A percentile compares a stretch with the other conserved stretches of the same genome.
phyloP scores from a whole-genome alignment of 2,888 invertebrate genomes.

The Acrobasis repandana region DNA sequence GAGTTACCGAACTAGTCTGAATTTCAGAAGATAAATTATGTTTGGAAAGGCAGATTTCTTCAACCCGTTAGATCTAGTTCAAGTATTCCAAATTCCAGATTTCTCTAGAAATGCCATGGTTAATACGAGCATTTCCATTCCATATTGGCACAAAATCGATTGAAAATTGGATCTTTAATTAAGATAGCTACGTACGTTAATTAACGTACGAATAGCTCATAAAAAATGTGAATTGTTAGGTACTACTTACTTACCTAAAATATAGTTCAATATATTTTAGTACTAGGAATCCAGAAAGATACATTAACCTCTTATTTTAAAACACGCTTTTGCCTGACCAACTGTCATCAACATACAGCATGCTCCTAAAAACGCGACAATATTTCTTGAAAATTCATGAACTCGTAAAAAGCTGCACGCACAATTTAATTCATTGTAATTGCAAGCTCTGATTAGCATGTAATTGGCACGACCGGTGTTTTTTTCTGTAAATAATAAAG shows the following conservation, averaged over 20 bases:
- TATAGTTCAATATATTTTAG: no score
- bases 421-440: conserved; percentile 56
- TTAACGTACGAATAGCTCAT: no score
- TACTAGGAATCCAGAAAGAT: no score
- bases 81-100: not conserved
- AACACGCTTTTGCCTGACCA: not conserved
- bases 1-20: not conserved
- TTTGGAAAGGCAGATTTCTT: not conserved
- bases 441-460: conserved; percentile 67
- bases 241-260: no score
- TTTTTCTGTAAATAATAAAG: conserved; percentile 52
- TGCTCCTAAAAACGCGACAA: conserved; percentile 4
- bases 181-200: no score
- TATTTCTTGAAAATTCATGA: conserved; percentile 37
- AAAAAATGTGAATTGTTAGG: no score
- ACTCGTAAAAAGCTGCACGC: conserved; percentile 39
- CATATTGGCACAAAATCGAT: no score
- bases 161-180: no score
- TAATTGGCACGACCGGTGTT: conserved; percentile 54
- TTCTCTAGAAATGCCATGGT: not conserved
- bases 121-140: no score
- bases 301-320: not conserved
- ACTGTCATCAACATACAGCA: conserved; percentile 4
- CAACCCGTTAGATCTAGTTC: not conserved
- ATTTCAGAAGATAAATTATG: not conserved